Evolutionary conservation across 53 echinoderm and acorn worm genomes (phyloP).

Genomic region (Henricia sp.): DNA sequence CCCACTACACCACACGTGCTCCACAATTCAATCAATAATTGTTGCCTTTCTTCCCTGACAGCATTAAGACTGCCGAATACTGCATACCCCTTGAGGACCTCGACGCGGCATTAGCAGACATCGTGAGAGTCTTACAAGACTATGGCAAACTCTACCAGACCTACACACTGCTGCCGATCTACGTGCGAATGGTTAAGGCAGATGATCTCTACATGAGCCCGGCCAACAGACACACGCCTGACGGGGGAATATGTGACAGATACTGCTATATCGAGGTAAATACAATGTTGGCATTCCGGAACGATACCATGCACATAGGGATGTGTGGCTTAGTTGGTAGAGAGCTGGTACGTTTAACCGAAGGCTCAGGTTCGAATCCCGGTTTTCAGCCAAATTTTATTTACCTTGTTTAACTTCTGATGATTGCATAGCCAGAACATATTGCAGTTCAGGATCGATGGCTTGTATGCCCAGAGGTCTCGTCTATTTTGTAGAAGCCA

Average conservation of each 20-base stretch:
- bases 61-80: conserved; percentile 94
- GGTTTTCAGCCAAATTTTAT: too few species aligned
- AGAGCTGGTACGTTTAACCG: too few species aligned
- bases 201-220: conserved; percentile 94
- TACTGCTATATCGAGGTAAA: conserved; percentile 95
- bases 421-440: too few species aligned
- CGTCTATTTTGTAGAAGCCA: too few species aligned
- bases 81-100: conserved; percentile 81
- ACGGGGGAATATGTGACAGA: conserved; percentile 78
- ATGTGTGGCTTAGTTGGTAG: too few species aligned
- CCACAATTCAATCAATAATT: too few species aligned
- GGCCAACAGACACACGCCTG: conserved; percentile 78
- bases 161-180: conserved; percentile 88
- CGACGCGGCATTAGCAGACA: conserved; percentile 83
- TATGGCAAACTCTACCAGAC: conserved; percentile 84
- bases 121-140: conserved; percentile 80
- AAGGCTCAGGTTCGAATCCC: too few species aligned
- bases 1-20: too few species aligned
- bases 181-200: conserved; percentile 91
- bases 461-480: too few species aligned
- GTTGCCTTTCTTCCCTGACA: conserved; percentile 32
- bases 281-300: not conserved
- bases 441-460: too few species aligned
- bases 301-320: too few species aligned
- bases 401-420: too few species aligned